Percentiles rank a stretch among this genome's conserved stretches.
These are phyloP conservation scores for Yponomeuta evonymella DNA, from an alignment of 2,888 invertebrate species.

Conservation along the genomic window DNA sequence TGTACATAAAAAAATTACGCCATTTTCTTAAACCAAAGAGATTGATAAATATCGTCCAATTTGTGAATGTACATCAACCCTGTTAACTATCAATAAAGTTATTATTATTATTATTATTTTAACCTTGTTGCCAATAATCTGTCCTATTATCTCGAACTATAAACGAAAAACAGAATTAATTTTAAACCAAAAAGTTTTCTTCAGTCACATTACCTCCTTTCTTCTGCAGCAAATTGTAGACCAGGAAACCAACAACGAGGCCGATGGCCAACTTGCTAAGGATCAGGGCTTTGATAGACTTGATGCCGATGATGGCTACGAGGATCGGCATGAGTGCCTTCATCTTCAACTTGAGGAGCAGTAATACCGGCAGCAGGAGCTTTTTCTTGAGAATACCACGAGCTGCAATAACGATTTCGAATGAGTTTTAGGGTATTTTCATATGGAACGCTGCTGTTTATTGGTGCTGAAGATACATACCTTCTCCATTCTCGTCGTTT, in stretches of 20 bases:
- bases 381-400: slow-evolving; percentile 90
- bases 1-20: no score
- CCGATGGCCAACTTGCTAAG: slow-evolving; percentile 89
- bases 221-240: slow-evolving; percentile 83
- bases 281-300: slow-evolving; percentile 88
- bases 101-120: no score
- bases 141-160: no score
- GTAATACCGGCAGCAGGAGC: slow-evolving; percentile 84
- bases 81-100: no score
- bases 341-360: slow-evolving; percentile 88
- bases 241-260: slow-evolving; percentile 87
- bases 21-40: no score
- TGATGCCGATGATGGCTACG: slow-evolving; percentile 85
- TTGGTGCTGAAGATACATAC: neutral
- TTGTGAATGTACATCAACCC: no score
- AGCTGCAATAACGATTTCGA: slow-evolving; percentile 64
- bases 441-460: neutral
- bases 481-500: slow-evolving; percentile 71
- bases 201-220: slow-evolving; percentile 78
- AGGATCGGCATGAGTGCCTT: slow-evolving; percentile 90
- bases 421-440: neutral
- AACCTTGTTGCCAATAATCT: no score
- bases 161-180: no score
- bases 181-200: neutral
- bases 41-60: no score